Evolutionary conservation across 1,140 invertebrate species (phyloP), one percentile per base, ranked within the genome.

Genomic region (Cyclargus thomasi): DNA sequence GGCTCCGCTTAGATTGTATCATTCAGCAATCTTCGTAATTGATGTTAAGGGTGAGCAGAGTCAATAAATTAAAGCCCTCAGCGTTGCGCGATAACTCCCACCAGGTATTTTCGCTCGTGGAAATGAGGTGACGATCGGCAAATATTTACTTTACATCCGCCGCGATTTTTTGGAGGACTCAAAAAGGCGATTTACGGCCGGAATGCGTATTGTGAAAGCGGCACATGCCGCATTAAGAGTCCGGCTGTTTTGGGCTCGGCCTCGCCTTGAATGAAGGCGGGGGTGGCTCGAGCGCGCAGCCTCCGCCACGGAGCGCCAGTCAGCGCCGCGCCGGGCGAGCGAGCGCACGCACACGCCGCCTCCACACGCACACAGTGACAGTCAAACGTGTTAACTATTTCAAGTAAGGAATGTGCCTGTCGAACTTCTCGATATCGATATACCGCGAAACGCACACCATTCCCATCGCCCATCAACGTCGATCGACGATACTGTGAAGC

Each of bases 201-300:
- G 22, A 21, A 71, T 64, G 67, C 76, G 71, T 85, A 80, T 79
- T 78, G 71, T 78, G 77, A 80, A 83, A 85, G 81, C 70, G 79
- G 78, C 81, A 82, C 81, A 86, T 83, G 83, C 80, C 82, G 84
- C 85, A 86, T 86, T 84, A 83, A 77, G 83, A 87, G 82, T 86
- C 85, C 82, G 82, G 78, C 81, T 81, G 84, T 83, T 81, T 83
- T 79, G 81, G 79, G 83, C 82, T 82, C 79, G 82, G 84, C 81
- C 79, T 84, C 77, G 77, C 69, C 67, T 72, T 87, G 85, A 87
- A 86, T 86, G 86, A 85, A 86, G 83, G 86, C 80, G 85, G 85
- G 83, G 85, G 79, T 70, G 82, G 74, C 69, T 66, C 75, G 70
- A 73, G 73, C 80, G 85, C 85, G 86, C 85, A 85, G 85, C 81